Conservation (phyloP, 2,797 vertebrate genomes). For the Antennarius maculatus region DNA sequence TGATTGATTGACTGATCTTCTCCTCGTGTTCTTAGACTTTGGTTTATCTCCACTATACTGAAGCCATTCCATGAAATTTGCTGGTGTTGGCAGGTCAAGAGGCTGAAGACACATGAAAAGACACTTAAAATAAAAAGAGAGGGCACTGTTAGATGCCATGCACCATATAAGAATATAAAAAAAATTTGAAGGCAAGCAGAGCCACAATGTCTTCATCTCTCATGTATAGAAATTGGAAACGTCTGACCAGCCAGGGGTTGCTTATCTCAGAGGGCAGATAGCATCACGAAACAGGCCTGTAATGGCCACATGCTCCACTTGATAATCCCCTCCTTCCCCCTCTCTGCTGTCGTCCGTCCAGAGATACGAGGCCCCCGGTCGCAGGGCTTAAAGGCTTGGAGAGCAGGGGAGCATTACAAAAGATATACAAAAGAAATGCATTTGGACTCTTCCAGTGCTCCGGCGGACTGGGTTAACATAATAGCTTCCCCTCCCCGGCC, state of each 20-base stretch:
- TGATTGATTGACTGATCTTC: neutral
- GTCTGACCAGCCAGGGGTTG: constrained; percentile 70
- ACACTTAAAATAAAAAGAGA: constrained; percentile 63
- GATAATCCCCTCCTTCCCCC: constrained; percentile 75
- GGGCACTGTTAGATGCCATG: constrained; percentile 47
- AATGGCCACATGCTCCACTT: constrained; percentile 82
- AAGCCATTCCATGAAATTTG: constrained; percentile 29
- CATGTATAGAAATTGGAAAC: constrained; percentile 85
- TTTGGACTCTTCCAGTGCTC: constrained; percentile 74
- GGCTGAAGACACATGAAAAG: constrained; percentile 52
- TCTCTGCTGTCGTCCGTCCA: constrained; percentile 51
- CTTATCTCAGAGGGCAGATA: constrained; percentile 82
- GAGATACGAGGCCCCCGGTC: constrained; percentile 65
- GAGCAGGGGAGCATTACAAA: constrained; percentile 81
- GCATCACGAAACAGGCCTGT: constrained; percentile 81
- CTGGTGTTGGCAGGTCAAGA: constrained; percentile 37
- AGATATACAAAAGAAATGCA: constrained; percentile 78
- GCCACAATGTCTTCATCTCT: constrained; percentile 80
- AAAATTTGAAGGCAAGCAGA: constrained; percentile 59
- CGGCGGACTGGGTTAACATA: constrained; percentile 81
- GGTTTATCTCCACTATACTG: constrained; percentile 23
- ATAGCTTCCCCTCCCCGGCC: constrained; percentile 81
- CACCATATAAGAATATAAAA: constrained; percentile 48
- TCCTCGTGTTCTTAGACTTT: constrained; percentile 17
- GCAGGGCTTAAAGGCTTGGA: constrained; percentile 74